Evolutionary conservation across 2,797 vertebrate species (phyloP).

Genomic region (Tangara arthus): DNA sequence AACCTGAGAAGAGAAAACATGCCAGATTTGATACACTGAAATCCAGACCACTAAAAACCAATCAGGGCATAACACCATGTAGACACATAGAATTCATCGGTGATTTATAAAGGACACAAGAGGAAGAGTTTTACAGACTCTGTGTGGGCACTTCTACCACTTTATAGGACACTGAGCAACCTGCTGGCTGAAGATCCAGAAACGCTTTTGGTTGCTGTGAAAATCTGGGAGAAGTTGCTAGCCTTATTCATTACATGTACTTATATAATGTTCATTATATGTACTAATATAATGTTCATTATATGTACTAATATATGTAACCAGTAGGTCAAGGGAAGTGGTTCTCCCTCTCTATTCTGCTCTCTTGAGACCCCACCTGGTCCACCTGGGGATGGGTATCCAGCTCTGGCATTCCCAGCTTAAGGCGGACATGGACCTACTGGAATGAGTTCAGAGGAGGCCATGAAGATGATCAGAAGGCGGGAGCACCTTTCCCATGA

Average conservation of each 20-base stretch:
- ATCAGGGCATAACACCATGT: neutral
- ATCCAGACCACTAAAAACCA: neutral
- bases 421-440: neutral
- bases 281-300: neutral
- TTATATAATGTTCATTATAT: neutral
- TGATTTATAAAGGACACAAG: neutral
- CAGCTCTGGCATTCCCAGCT: neutral
- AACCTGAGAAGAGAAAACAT: neutral
- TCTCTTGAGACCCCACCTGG: neutral
- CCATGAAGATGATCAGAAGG: neutral
- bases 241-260: neutral
- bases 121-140: neutral
- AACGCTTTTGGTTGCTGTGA: neutral
- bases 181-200: neutral
- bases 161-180: neutral
- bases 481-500: neutral
- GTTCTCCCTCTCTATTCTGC: accelerated
- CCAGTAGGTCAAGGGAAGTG: neutral
- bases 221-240: neutral
- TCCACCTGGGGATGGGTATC: neutral
- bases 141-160: neutral
- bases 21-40: neutral
- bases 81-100: neutral
- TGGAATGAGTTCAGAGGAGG: neutral
- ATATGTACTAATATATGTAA: neutral